Base-by-base conservation (phyloP, 92 coral and sea anemone genomes). In the Parazoanthus swiftii region DNA sequence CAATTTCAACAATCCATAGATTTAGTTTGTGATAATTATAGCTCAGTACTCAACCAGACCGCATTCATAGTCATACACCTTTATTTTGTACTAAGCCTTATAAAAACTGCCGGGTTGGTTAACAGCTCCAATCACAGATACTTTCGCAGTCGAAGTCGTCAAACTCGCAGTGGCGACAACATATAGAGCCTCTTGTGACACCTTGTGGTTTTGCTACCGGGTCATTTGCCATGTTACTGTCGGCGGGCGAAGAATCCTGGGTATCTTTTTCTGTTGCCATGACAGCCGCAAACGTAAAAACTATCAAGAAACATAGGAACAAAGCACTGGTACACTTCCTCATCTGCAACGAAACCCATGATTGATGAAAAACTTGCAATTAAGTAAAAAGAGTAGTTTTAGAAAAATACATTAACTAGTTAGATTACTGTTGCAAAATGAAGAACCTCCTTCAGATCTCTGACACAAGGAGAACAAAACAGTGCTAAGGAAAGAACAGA, bases 71-170 rank as follows among this genome's bases (percentile, higher is more conserved):
- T 54, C 59, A 0, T 15, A 54, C 59, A 13, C 59, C 59, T 54
- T 54, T 54, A 54, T 54, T 54, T 54, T 54, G 13, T 54, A 20
- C 59, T 3, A 54, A 54, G 59, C 18, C 59, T 13, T 54, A 11
- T 20, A 63, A 63, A 23, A 26, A 18, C 16, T 63, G 8, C 5
- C 14, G 5, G 21, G 70, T 63, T 14, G 18, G 23, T 58, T 63
- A 63, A 23, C 70, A 63, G 70, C 70, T 63, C 77, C 77, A 73
- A 23, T 73, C 42, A 33, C 77, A 73, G 20, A 73, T 13, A 36
- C 77, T 73, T 36, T 73, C 77, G 77, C 77, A 73, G 77, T 73
- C 77, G n/a, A 73, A 73, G 38, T 73, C 77, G 77, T 73, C 77
- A 73, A 73, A 73, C 43, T 73, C 77, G 29, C 77, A 73, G 20